Evolutionary conservation across 2,113 vertebrate genomes (phyloP), one percentile per base, ranked within the genome.

Genomic region (Semicossyphus pulcher): DNA sequence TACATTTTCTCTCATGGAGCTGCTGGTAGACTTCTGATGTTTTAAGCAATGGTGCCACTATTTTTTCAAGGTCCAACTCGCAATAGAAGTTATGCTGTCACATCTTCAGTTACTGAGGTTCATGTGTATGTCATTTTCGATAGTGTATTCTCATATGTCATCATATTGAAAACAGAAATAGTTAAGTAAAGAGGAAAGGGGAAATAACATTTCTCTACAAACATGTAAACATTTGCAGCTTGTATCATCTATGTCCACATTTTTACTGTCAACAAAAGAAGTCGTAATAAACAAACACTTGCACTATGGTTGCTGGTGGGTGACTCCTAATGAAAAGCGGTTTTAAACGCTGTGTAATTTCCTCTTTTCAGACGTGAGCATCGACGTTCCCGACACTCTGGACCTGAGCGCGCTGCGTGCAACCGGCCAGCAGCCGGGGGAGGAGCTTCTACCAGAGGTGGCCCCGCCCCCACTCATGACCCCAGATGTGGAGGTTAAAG

Each of bases 401-500:
- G 98, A 99, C 83, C 94, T 99, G 86, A 96, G 96, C 18, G 94
- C 94, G 0, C 92, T 99, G 65, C 93, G 91, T 76, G 98, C 95
- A 36, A 94, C 87, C 0, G 98, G 98, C 70, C 95, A 98, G 83
- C 98, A 99, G 81, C 95, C 95, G 0, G 98, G 96, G 51, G 98
- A 99, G 91, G 97, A 98, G 88, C 96, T 99, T 87, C 95, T 99
- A 78, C 98, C 97, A 47, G 98, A 99, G 91, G 96, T 99, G 53
- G 97, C 98, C 39, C 98, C 97, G 12, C 97, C 97, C 65, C 90
- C 94, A 86, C 94, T 98, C 85, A 96, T 99, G 94, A 99, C 98
- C 89, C 98, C 98, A 91, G 98, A 99, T 21, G 91, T 93, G 92
- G 98, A 99, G 95, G 97, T 98, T 94, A 99, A 99, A 99, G 97